phyloP scores from a whole-genome alignment of 2,888 invertebrate genomes.

The Diarsia dahlii region DNA sequence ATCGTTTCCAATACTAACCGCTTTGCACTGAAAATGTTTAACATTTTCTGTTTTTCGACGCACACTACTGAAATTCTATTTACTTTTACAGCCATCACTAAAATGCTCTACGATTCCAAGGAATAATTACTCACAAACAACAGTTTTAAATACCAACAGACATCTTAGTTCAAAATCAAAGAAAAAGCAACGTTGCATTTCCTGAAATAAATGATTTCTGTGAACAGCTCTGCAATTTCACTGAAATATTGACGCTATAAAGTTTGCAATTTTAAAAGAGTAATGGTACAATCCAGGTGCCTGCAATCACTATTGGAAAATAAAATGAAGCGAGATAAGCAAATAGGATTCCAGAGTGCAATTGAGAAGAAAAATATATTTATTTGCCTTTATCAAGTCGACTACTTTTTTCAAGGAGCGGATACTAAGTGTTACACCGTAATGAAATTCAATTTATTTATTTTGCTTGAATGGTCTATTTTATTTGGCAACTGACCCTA shows the following conservation, averaged over 20 bases:
- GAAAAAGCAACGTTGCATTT: constrained; percentile 60
- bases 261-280: constrained; percentile 85
- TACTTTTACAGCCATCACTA: neutral
- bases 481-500: neutral
- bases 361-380: constrained; percentile 60
- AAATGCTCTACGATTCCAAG: neutral
- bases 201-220: constrained; percentile 74
- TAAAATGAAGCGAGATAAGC: constrained; percentile 79
- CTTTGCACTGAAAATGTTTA: neutral
- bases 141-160: constrained; percentile 31
- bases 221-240: constrained; percentile 77
- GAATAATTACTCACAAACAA: constrained; percentile 18
- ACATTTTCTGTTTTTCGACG: neutral
- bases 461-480: constrained; percentile 6
- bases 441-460: constrained; percentile 1
- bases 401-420: constrained; percentile 10
- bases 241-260: constrained; percentile 84
- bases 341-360: constrained; percentile 67
- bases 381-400: constrained; percentile 39
- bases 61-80: neutral
- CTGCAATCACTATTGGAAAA: constrained; percentile 83
- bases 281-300: constrained; percentile 84
- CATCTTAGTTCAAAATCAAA: constrained; percentile 51
- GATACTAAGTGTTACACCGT: neutral
- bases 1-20: constrained; percentile 18